Evolutionary conservation across 1,140 invertebrate species (phyloP).

Genomic region (Lutraria rhynchaena): DNA sequence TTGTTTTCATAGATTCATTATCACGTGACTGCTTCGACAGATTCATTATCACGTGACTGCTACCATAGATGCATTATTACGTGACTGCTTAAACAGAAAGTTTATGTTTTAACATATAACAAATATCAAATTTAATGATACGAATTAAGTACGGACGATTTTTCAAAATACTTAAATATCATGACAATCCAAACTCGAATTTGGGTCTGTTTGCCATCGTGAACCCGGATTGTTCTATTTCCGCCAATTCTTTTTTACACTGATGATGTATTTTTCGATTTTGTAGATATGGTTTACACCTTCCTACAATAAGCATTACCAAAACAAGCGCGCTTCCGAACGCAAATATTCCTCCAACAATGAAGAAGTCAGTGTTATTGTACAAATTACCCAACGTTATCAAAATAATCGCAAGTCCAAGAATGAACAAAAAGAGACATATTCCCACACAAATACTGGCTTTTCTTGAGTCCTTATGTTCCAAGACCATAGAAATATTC

Average conservation of each 20-base stretch:
- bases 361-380: not conserved
- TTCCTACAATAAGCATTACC: not conserved
- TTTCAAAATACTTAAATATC: no score
- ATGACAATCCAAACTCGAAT: no score
- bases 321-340: not conserved
- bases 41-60: no score
- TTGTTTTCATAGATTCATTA: no score
- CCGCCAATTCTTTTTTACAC: not conserved
- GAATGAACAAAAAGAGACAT: not conserved
- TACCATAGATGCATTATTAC: no score
- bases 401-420: not conserved
- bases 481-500: not conserved
- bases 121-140: no score
- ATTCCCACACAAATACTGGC: slow-evolving; percentile 5
- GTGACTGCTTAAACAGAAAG: no score
- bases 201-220: no score
- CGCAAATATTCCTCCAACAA: slow-evolving; percentile 21
- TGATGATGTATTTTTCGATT: slow-evolving; percentile 18
- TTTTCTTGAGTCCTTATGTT: not conserved
- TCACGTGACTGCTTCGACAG: no score
- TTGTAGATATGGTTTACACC: slow-evolving; percentile 22
- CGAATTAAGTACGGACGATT: no score
- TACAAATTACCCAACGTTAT: slow-evolving; percentile 5
- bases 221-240: not conserved
- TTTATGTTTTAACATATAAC: no score